phyloP scores from a whole-genome alignment of 1,140 invertebrate species.

The Bombus waltoni region DNA sequence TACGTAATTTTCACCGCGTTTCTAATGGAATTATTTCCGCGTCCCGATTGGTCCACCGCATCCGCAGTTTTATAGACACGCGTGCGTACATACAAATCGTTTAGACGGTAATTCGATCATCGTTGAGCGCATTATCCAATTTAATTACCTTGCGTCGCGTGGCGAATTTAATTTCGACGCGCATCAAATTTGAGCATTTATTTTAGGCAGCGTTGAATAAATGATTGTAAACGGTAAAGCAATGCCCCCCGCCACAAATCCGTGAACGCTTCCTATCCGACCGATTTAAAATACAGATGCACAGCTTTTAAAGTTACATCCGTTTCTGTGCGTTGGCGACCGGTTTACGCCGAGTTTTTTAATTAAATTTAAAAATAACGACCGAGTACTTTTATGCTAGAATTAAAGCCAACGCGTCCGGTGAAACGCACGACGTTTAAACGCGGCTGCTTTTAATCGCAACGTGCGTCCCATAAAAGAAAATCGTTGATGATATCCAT shows the following conservation, averaged over 20 bases:
- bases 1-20: conserved; percentile 19
- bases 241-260: too few relatives aligned
- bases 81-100: conserved; percentile 15
- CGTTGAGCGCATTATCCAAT: conserved; percentile 8
- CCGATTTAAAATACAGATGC: not conserved
- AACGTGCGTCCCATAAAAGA: too few relatives aligned
- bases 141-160: conserved; percentile 17
- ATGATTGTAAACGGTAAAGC: not conserved
- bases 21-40: not conserved
- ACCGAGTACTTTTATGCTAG: not conserved
- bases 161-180: conserved; percentile 16
- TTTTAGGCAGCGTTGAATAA: not conserved
- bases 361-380: conserved; percentile 6
- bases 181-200: conserved; percentile 21
- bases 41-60: conserved; percentile 6
- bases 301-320: not conserved
- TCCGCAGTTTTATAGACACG: not conserved
- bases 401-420: not conserved
- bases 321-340: not conserved
- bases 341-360: not conserved
- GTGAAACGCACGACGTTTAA: not conserved
- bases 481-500: not conserved
- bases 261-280: not conserved
- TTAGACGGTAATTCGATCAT: conserved; percentile 39
- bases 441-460: not conserved